phyloP scores from a whole-genome alignment of 1,140 invertebrate genomes.

The Melitaea cinxia region DNA sequence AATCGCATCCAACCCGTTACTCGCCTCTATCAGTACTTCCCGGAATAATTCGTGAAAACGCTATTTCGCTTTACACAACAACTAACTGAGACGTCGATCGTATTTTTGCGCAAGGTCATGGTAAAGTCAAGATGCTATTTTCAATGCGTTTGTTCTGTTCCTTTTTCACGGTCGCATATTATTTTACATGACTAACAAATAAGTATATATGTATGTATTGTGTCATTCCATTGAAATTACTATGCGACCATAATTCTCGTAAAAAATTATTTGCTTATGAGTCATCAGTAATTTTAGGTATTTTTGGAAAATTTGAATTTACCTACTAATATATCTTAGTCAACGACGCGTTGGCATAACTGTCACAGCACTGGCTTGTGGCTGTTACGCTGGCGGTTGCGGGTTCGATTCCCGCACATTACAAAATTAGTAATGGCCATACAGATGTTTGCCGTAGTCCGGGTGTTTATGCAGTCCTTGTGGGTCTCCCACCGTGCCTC shows the following conservation, averaged over 20 bases:
- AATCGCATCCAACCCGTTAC: conserved; percentile 74
- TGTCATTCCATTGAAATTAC: background rate
- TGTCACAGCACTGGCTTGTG: too few relatives aligned
- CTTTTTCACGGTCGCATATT: conserved; percentile 25
- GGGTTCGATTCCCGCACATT: too few relatives aligned
- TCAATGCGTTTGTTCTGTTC: conserved; percentile 36
- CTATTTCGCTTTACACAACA: conserved; percentile 61
- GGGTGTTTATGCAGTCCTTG: too few relatives aligned
- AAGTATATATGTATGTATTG: background rate
- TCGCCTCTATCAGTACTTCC: conserved; percentile 75
- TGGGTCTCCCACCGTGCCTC: too few relatives aligned
- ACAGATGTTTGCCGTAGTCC: too few relatives aligned
- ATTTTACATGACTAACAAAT: conserved; percentile 22
- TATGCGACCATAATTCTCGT: background rate
- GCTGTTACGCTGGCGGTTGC: too few relatives aligned
- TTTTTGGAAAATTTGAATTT: too few relatives aligned
- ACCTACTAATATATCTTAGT: background rate
- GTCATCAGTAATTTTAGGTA: background rate
- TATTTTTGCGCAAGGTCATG: conserved; percentile 73
- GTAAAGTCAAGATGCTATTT: conserved; percentile 68
- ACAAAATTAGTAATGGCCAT: too few relatives aligned
- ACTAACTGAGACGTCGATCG: conserved; percentile 53
- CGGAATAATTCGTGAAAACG: conserved; percentile 77
- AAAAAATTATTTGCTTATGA: background rate
- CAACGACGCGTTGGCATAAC: too few relatives aligned